These are phyloP conservation scores for Sander vitreus DNA, from an alignment of 2,113 vertebrate species.

Conservation along the genomic window DNA sequence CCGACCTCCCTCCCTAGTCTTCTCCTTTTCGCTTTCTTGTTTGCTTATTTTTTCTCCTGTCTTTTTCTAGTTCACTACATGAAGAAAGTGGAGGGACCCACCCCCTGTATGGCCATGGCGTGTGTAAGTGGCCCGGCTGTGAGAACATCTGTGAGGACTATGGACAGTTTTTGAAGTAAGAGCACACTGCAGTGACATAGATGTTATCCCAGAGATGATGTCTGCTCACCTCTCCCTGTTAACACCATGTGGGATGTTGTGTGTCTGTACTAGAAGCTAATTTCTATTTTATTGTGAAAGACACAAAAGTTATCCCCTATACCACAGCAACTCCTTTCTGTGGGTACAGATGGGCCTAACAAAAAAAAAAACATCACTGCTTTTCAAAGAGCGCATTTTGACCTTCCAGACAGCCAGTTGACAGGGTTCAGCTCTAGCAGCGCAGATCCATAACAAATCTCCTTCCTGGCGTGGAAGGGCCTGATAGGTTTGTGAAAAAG, in stretches of 20 bases:
- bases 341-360: constrained; percentile 8
- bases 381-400: constrained; percentile 55
- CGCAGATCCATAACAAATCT: constrained; percentile 69
- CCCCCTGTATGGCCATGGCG: constrained; percentile 97
- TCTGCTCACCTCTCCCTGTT: constrained; percentile 1
- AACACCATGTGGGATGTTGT: not conserved
- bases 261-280: not conserved
- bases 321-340: constrained; percentile 15
- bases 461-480: constrained; percentile 56
- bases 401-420: constrained; percentile 68
- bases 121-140: constrained; percentile 99
- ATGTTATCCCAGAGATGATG: not conserved
- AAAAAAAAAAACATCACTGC: constrained; percentile 44
- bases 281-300: constrained; percentile 19
- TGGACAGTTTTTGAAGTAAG: constrained; percentile 99
- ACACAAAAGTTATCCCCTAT: constrained; percentile 1
- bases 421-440: constrained; percentile 59
- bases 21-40: not conserved
- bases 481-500: constrained; percentile 79
- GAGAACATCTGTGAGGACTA: constrained; percentile 99
- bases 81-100: constrained; percentile 96
- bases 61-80: constrained; percentile 89
- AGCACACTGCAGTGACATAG: constrained; percentile 36
- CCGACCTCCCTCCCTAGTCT: not conserved
- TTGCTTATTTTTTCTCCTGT: constrained; percentile 8